These are phyloP conservation scores for Myrmophylax atrothorax DNA, from an alignment of 2,113 vertebrate genomes.

Conservation along the genomic window DNA sequence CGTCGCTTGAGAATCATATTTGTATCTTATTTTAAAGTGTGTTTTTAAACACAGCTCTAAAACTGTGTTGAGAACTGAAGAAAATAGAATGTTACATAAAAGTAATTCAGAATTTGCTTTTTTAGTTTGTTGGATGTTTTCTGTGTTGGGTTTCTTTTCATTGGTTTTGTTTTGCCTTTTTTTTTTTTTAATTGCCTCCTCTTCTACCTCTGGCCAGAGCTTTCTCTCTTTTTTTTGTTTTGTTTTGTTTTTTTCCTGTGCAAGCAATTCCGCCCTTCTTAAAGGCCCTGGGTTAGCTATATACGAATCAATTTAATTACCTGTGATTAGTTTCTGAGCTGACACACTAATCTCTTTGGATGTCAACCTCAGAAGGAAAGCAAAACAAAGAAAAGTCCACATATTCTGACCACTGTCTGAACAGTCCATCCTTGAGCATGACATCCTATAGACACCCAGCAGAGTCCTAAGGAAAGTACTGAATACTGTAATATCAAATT, in stretches of 20 bases:
- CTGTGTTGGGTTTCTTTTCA: neutral
- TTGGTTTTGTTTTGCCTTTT: neutral
- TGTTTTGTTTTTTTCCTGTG: neutral
- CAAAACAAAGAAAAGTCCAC: neutral
- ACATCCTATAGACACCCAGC: neutral
- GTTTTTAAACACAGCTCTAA: neutral
- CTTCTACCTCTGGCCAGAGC: neutral
- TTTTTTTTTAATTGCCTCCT: neutral
- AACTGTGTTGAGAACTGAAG: neutral
- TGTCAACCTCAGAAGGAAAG: neutral
- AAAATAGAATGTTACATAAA: neutral
- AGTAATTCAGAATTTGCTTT: neutral
- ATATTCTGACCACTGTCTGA: neutral
- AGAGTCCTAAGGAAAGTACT: neutral
- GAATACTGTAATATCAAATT: neutral
- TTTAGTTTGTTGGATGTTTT: neutral
- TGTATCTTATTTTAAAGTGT: neutral
- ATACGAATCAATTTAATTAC: neutral
- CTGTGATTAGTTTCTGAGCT: neutral
- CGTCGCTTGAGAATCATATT: neutral
- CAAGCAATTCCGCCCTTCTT: neutral
- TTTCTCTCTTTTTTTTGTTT: neutral
- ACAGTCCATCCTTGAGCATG: neutral
- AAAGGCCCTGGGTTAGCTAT: neutral
- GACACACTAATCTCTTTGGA: neutral